Percentiles rank a stretch among this genome's conserved stretches.
Conservation (phyloP, 1,140 invertebrate genomes). For the Drosophila sp. region DNA sequence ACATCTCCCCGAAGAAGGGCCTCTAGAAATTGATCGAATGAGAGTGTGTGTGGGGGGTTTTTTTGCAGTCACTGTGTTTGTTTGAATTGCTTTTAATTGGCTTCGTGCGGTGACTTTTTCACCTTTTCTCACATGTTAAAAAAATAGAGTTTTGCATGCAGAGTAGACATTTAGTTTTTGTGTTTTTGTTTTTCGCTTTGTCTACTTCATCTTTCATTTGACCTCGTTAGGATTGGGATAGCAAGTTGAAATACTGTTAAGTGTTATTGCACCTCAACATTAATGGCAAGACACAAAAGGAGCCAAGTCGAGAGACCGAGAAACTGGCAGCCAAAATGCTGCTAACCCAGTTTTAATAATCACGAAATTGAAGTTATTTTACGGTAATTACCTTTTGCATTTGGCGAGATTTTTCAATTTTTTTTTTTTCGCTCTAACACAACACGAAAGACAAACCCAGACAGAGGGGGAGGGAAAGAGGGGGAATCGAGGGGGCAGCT, state of each 20-base stretch:
- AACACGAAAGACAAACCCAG: constrained; percentile 33
- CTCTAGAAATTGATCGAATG: too few relatives aligned
- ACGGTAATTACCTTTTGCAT: constrained; percentile 64
- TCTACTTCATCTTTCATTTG: constrained; percentile 25
- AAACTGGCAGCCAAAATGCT: constrained; percentile 12
- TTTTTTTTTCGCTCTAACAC: constrained; percentile 24
- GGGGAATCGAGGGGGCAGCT: background rate
- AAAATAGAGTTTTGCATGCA: background rate
- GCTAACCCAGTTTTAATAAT: constrained; percentile 70
- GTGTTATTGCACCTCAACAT: constrained; percentile 40
- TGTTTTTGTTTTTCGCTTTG: background rate
- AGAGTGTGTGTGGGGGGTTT: too few relatives aligned
- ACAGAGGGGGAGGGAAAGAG: background rate
- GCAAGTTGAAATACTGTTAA: constrained; percentile 19
- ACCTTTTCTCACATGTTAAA: too few relatives aligned
- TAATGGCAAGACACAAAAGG: background rate
- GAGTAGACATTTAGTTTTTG: background rate
- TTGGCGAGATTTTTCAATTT: constrained; percentile 60
- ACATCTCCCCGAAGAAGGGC: too few relatives aligned
- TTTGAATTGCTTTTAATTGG: too few relatives aligned
- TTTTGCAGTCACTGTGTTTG: too few relatives aligned
- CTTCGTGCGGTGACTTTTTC: too few relatives aligned
- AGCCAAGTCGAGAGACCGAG: background rate
- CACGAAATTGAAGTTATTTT: constrained; percentile 64
- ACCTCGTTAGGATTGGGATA: background rate